Percentiles rank a stretch among this genome's conserved stretches.
Evolutionary conservation across 1,140 invertebrate genomes (phyloP).

Genomic region (Pseudomyrmex sp.): DNA sequence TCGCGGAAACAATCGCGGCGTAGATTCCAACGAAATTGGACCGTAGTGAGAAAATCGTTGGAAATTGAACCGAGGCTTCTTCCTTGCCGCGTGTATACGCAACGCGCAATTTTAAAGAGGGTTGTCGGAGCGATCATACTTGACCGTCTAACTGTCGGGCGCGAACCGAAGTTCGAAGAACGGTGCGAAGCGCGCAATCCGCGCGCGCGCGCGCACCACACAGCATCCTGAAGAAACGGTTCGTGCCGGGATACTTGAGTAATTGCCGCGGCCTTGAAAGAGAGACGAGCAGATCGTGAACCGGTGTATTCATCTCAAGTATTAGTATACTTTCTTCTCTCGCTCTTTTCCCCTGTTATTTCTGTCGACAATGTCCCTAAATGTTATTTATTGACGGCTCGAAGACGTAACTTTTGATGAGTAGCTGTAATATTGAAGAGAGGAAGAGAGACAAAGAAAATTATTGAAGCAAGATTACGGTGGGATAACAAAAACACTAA

Average conservation of each 20-base stretch:
- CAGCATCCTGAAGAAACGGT: conserved; percentile 45
- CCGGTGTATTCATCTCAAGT: not conserved
- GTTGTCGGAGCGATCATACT: conserved; percentile 5
- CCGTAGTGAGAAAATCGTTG: conserved; percentile 9
- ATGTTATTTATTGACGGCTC: conserved; percentile 1
- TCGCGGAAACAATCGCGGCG: conserved; percentile 14
- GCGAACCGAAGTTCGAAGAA: conserved; percentile 14
- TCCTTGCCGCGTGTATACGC: not conserved
- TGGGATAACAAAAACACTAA: not conserved
- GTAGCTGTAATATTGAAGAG: not conserved
- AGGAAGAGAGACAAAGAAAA: no score
- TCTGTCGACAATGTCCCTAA: not conserved
- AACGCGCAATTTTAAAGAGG: not conserved
- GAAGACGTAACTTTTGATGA: not conserved
- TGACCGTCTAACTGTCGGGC: conserved; percentile 1
- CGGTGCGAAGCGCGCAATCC: conserved; percentile 24
- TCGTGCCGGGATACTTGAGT: conserved; percentile 18
- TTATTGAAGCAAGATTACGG: not conserved
- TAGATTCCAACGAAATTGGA: conserved; percentile 57
- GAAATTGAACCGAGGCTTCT: no score
- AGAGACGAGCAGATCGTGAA: conserved; percentile 34
- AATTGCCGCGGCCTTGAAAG: conserved; percentile 53
- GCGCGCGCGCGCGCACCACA: not conserved
- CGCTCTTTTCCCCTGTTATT: no score
- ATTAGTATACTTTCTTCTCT: no score